phyloP scores from a whole-genome alignment of 2,888 invertebrate species.

The Drosophila vallismaia region DNA sequence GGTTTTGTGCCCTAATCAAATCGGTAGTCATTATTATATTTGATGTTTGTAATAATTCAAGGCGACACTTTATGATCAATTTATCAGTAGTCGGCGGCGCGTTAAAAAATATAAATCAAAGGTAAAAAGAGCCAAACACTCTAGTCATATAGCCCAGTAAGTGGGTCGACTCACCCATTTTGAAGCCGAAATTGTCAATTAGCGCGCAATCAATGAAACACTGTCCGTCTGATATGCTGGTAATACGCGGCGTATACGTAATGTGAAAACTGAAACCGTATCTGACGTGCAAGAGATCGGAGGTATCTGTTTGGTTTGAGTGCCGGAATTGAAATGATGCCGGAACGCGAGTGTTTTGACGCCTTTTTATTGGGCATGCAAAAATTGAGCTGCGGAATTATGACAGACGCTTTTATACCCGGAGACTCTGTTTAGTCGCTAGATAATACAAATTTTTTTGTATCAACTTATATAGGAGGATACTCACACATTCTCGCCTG shows the following conservation, averaged over 20 bases:
- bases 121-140: background rate
- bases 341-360: constrained; percentile 43
- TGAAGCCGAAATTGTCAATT: constrained; percentile 39
- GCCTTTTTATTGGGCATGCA: constrained; percentile 50
- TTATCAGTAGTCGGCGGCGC: constrained; percentile 26
- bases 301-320: constrained; percentile 39
- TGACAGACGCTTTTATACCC: constrained; percentile 57
- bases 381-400: constrained; percentile 57
- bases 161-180: constrained; percentile 65
- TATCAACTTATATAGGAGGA: background rate
- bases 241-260: constrained; percentile 28
- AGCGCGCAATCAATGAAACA: constrained; percentile 31
- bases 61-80: constrained; percentile 29
- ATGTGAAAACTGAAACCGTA: constrained; percentile 7
- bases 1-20: constrained; percentile 16
- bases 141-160: constrained; percentile 10
- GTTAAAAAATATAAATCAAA: constrained; percentile 6
- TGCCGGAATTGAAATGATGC: constrained; percentile 54
- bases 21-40: constrained; percentile 30
- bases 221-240: background rate
- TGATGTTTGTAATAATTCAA: constrained; percentile 43
- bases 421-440: constrained; percentile 44
- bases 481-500: constrained; percentile 9
- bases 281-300: constrained; percentile 19
- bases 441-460: constrained; percentile 49